These are phyloP conservation scores for Eupithecia tripunctaria DNA, from an alignment of 2,888 invertebrate species.

Conservation along the genomic window DNA sequence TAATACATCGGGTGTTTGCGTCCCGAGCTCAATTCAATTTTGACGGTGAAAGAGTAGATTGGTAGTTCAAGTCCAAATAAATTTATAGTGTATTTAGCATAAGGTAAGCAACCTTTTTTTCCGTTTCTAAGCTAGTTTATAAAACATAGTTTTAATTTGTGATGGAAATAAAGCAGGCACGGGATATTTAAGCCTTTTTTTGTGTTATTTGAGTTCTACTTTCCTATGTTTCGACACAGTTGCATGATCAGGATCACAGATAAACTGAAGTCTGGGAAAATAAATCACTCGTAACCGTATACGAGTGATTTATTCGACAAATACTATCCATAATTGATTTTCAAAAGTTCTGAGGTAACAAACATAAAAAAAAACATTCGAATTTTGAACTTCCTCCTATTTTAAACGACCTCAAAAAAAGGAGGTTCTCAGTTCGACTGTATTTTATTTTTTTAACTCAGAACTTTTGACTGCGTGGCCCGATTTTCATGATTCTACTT, in stretches of 20 bases:
- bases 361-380: too few species aligned
- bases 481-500: too few species aligned
- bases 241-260: not conserved
- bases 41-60: not conserved
- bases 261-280: too few species aligned
- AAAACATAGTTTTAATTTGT: too few species aligned
- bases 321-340: not conserved
- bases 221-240: not conserved
- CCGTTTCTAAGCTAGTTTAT: not conserved
- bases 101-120: not conserved
- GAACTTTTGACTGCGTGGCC: too few species aligned
- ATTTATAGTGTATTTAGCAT: not conserved
- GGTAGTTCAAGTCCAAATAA: not conserved
- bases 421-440: too few species aligned
- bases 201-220: not conserved
- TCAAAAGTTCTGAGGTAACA: too few species aligned
- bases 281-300: too few species aligned
- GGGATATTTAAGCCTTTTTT: not conserved
- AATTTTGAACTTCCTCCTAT: too few species aligned
- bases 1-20: not conserved
- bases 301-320: not conserved
- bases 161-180: too few species aligned
- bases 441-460: too few species aligned
- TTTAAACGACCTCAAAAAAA: too few species aligned
- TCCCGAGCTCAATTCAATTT: not conserved